These are phyloP conservation scores for Tenebrosternarchus preto DNA, from an alignment of 2,113 vertebrate species.

Conservation along the genomic window DNA sequence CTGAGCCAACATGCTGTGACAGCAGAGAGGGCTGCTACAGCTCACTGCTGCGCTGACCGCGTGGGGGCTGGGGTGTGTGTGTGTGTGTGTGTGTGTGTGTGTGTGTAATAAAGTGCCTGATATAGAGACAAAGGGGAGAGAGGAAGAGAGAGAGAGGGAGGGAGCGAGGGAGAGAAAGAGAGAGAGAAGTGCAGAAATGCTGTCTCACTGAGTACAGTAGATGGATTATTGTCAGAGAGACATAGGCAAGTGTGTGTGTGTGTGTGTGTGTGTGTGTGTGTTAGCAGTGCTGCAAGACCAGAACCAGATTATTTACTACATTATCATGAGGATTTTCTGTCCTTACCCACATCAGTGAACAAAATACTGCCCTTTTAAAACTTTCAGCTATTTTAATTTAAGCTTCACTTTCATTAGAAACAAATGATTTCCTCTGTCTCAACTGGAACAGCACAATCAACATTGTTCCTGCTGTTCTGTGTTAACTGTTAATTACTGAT, in stretches of 20 bases:
- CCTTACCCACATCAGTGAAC: no score
- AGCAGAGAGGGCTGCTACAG: constrained; percentile 21
- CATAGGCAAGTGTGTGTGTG: not conserved
- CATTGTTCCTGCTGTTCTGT: not conserved
- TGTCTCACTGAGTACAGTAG: not conserved
- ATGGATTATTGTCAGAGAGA: not conserved
- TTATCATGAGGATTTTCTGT: not conserved
- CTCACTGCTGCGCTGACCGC: constrained; percentile 44
- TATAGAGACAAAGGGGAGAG: not conserved
- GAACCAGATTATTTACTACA: constrained; percentile 59
- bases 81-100: constrained; percentile 59
- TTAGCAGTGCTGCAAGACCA: constrained; percentile 51
- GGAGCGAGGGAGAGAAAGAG: not conserved
- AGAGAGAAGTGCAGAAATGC: not conserved
- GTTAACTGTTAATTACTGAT: no score
- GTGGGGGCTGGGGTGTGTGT: constrained; percentile 39
- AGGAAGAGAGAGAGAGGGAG: constrained; percentile 3
- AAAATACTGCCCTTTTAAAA: no score
- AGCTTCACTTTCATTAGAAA: no score
- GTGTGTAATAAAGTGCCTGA: constrained; percentile 57
- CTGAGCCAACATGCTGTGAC: constrained; percentile 3
- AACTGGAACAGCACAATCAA: not conserved
- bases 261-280: constrained; percentile 10
- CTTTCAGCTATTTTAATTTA: no score
- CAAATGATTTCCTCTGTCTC: not conserved